phyloP scores from a whole-genome alignment of 2,888 invertebrate species.

The Harpalus rufipes region DNA sequence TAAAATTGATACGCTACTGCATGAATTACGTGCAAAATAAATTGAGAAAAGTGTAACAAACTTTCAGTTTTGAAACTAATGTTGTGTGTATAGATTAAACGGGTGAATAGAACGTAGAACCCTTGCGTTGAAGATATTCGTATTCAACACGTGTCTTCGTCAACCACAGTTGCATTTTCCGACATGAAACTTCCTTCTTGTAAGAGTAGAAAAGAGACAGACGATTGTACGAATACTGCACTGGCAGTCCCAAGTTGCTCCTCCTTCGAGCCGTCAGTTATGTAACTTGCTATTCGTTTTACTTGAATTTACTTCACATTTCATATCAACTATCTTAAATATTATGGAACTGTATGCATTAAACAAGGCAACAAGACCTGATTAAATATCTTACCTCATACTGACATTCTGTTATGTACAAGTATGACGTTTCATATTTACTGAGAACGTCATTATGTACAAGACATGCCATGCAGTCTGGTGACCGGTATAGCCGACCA shows the following conservation, averaged over 20 bases:
- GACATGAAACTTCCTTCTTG: conserved; percentile 9
- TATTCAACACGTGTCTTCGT: conserved; percentile 31
- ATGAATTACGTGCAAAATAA: too few relatives aligned
- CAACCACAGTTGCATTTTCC: conserved; percentile 25
- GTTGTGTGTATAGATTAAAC: conserved; percentile 3
- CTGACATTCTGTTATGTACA: too few relatives aligned
- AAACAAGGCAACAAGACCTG: too few relatives aligned
- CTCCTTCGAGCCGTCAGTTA: background rate
- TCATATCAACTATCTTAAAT: too few relatives aligned
- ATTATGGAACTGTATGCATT: too few relatives aligned
- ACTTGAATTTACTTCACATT: too few relatives aligned
- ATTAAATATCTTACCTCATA: too few relatives aligned
- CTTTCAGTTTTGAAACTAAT: background rate
- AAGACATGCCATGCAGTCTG: too few relatives aligned
- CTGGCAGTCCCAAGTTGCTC: background rate
- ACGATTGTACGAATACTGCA: background rate
- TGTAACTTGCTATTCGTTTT: background rate
- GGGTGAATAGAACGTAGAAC: background rate
- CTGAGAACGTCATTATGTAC: too few relatives aligned
- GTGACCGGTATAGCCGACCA: too few relatives aligned
- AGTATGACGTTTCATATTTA: too few relatives aligned
- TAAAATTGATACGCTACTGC: background rate
- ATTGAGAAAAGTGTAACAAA: background rate
- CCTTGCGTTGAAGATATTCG: background rate
- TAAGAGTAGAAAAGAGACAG: background rate